Evolutionary conservation across 2,797 vertebrate genomes (phyloP).

Genomic region (Myotis pilosus): DNA sequence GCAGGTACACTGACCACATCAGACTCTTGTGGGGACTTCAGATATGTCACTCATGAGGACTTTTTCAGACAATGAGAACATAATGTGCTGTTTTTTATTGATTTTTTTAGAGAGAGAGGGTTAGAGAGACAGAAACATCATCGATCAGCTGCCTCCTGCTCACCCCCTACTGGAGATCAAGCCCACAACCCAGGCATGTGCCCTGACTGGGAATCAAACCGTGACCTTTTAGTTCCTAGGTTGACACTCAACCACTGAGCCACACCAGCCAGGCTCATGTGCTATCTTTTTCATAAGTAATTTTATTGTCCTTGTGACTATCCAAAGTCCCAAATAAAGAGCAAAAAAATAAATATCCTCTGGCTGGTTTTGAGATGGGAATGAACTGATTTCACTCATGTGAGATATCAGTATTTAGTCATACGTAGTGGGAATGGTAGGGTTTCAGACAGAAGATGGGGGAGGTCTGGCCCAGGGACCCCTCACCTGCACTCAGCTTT

Average conservation of each 20-base stretch:
- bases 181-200: too few relatives aligned
- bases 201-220: too few relatives aligned
- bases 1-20: background rate
- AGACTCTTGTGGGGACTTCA: background rate
- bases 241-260: too few relatives aligned
- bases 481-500: conserved; percentile 87
- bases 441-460: background rate
- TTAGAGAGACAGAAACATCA: too few relatives aligned
- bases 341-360: background rate
- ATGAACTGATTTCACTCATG: background rate
- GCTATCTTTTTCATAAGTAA: background rate
- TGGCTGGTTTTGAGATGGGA: background rate
- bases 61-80: conserved; percentile 2
- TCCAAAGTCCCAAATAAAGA: background rate
- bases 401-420: background rate
- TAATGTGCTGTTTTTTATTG: background rate
- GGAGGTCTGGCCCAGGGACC: fast-evolving
- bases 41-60: background rate
- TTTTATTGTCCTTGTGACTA: background rate
- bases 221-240: too few relatives aligned
- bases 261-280: too few relatives aligned
- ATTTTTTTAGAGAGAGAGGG: too few relatives aligned
- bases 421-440: background rate
- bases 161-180: too few relatives aligned
- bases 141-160: too few relatives aligned